A percentile compares a stretch with the other conserved stretches of the same genome.
phyloP scores from a whole-genome alignment of 1,140 invertebrate genomes.

The Drosophila micromelanica region DNA sequence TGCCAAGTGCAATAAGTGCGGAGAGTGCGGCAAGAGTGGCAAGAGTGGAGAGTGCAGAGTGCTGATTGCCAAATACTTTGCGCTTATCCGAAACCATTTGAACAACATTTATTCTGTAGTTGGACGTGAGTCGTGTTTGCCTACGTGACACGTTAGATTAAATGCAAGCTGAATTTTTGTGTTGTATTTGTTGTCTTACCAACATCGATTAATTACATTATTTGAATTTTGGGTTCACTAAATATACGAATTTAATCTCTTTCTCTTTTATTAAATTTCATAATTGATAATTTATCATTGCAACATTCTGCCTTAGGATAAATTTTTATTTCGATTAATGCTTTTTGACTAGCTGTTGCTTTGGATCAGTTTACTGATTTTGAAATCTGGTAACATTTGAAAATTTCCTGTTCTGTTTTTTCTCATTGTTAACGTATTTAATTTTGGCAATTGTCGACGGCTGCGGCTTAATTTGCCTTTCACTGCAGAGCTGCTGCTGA shows the following conservation, averaged over 20 bases:
- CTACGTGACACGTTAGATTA: slow-evolving; percentile 1
- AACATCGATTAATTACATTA: background rate
- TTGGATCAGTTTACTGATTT: too few species aligned
- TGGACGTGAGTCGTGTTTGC: slow-evolving; percentile 7
- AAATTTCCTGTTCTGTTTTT: background rate
- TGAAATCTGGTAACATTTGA: too few species aligned
- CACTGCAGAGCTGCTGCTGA: slow-evolving; percentile 36
- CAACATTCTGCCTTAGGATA: too few species aligned
- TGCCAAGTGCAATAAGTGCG: background rate
- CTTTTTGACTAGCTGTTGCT: too few species aligned
- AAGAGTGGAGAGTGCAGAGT: slow-evolving; percentile 12
- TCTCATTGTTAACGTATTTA: slow-evolving; percentile 4
- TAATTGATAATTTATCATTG: too few species aligned
- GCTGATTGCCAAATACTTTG: slow-evolving; percentile 28
- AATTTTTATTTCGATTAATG: too few species aligned
- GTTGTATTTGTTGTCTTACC: background rate
- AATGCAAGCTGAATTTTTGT: background rate
- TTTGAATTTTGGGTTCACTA: too few species aligned
- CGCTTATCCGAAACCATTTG: slow-evolving; percentile 28
- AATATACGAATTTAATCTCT: too few species aligned
- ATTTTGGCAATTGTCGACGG: slow-evolving; percentile 3
- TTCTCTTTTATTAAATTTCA: too few species aligned
- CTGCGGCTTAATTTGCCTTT: slow-evolving; percentile 45
- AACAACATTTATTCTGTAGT: slow-evolving; percentile 22
- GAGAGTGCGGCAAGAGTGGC: slow-evolving; percentile 2